These are phyloP conservation scores for Ceratoteleas bidentatus DNA, from an alignment of 1,140 invertebrate species.

Conservation along the genomic window DNA sequence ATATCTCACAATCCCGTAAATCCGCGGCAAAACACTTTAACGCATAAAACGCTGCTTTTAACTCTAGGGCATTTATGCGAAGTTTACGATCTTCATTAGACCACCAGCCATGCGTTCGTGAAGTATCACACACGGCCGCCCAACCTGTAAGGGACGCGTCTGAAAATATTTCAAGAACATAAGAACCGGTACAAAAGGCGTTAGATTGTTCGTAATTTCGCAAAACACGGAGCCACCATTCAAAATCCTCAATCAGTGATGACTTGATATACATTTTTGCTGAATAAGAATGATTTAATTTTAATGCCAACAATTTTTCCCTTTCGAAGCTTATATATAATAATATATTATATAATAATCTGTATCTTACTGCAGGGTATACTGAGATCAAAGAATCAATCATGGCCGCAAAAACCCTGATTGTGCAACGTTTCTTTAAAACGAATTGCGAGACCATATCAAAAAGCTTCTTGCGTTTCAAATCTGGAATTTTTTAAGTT, in stretches of 20 bases:
- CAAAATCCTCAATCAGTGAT: neutral
- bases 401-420: constrained; percentile 13
- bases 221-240: constrained; percentile 6
- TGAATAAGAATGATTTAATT: neutral
- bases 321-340: constrained; percentile 26
- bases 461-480: constrained; percentile 2
- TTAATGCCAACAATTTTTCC: constrained; percentile 24
- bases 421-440: neutral
- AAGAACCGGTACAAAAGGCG: neutral
- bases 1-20: constrained; percentile 42
- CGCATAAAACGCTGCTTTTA: constrained; percentile 19
- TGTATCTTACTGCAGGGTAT: constrained; percentile 15
- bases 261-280: neutral
- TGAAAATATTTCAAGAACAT: constrained; percentile 19
- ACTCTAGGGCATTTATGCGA: constrained; percentile 6
- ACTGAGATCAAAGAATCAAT: constrained; percentile 18
- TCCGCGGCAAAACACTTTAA: constrained; percentile 1
- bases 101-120: constrained; percentile 32
- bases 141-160: constrained; percentile 11
- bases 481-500: neutral
- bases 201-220: constrained; percentile 10
- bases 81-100: neutral
- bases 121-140: neutral
- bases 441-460: neutral
- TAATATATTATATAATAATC: constrained; percentile 17